Conservation (phyloP, 2,113 vertebrate species). For the Carlito syrichta region DNA sequence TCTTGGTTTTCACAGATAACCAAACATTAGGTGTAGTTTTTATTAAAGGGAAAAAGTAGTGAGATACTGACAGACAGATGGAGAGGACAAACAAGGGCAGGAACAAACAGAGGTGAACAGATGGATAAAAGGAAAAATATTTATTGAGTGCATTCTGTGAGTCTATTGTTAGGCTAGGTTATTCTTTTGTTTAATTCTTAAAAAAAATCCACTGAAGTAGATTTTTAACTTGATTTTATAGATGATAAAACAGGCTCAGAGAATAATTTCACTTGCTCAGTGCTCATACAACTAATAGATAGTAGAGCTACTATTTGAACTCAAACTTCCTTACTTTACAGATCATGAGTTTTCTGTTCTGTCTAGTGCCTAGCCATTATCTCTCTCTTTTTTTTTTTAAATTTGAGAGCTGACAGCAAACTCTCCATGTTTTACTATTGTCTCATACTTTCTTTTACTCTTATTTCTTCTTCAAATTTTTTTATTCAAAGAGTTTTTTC, state of each 20-base stretch:
- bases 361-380: background rate
- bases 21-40: background rate
- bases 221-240: background rate
- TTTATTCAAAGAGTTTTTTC: background rate
- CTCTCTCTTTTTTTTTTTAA: background rate
- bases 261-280: background rate
- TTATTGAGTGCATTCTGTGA: background rate
- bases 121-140: background rate
- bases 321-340: background rate
- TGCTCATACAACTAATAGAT: background rate
- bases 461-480: background rate
- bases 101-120: background rate
- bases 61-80: background rate
- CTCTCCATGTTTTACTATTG: background rate
- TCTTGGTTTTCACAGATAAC: background rate
- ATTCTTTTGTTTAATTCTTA: background rate
- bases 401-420: background rate
- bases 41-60: background rate
- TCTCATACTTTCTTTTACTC: background rate
- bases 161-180: background rate
- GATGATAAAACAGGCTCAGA: background rate
- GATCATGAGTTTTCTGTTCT: background rate
- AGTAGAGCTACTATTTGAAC: background rate
- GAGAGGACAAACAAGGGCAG: background rate
- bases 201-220: background rate